Evolutionary conservation across 1,140 invertebrate species (phyloP).

Genomic region (Drosophila asahinai): DNA sequence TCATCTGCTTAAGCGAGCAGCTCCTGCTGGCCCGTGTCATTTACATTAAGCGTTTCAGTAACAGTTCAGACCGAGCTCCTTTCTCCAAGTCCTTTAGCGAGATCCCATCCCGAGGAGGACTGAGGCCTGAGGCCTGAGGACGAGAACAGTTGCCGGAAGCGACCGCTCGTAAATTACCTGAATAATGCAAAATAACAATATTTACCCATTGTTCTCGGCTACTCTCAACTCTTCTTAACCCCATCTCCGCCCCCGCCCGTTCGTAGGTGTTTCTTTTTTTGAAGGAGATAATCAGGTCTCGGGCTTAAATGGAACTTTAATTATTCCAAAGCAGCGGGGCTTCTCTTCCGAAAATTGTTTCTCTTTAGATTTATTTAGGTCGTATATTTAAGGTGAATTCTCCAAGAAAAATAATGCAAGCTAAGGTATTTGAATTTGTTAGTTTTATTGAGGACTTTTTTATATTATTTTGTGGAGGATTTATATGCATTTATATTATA

Average conservation of each 20-base stretch:
- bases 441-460: too few relatives aligned
- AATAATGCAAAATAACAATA: conserved; percentile 82
- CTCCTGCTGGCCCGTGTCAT: conserved; percentile 50
- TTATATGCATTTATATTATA: background rate
- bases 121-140: background rate
- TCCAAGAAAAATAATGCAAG: background rate
- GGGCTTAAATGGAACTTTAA: conserved; percentile 46
- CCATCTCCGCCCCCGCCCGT: background rate
- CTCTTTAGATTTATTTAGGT: conserved; percentile 10
- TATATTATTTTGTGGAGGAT: background rate
- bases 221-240: background rate
- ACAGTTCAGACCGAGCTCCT: conserved; percentile 21
- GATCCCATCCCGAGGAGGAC: conserved; percentile 1
- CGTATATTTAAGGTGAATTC: conserved; percentile 2
- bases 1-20: conserved; percentile 29
- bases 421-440: background rate
- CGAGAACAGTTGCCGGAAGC: conserved; percentile 50
- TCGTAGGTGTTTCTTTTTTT: conserved; percentile 12
- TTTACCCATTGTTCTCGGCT: conserved; percentile 68
- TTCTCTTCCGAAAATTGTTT: conserved; percentile 6
- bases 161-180: conserved; percentile 75
- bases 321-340: conserved; percentile 32
- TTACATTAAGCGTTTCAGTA: conserved; percentile 57
- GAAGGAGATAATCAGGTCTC: conserved; percentile 32
- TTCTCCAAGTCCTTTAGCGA: conserved; percentile 12